Base-by-base conservation (phyloP, 2,888 invertebrate species). In the Junonia oenone region DNA sequence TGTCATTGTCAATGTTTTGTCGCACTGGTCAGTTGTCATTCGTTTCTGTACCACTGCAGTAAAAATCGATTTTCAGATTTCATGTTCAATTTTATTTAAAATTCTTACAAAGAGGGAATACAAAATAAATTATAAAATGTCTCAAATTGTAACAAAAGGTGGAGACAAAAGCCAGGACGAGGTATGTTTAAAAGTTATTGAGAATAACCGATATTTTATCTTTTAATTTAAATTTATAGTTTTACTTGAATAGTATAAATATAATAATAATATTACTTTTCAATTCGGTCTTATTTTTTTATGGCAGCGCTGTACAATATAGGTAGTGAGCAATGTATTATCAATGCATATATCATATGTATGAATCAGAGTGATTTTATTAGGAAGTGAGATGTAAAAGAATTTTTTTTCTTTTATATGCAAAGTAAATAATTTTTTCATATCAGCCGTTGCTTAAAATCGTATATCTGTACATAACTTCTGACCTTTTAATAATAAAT, bases 141-240 rank as follows among this genome's bases (percentile, higher is more conserved):
- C 85, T 19, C 75, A 80, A 67, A 67, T 76, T 48, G 66, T 70
- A 61, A 78, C 83, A 22, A 86, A 84, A 67, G 76, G 74, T 55
- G 83, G 83, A 14, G 84, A 93, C 70, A 92, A 91, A 68, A 91
- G 91, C 56, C 93, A 94, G 72, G 94, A 95, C 81, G 94, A 94
- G 92, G 95, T 95, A 83, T 86, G 55, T 40, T 26, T 40, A 29
- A 29, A 8, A 33, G n/a, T n/a, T n/a, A n/a, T 11, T 26, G 11
- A 11, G 5, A 43, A 40, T 43, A 49, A 22, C n/a, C 9, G 11
- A n/a, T 2, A 19, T 40, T 40, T 40, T 40, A 40, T 19, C 0
- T 0, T 40, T 40, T 17, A 19, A 26, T 35, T 26, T n/a, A n/a
- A 33, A 33, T 2, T 2, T 33, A n/a, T 33, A n/a, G 29, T 31